phyloP scores from a whole-genome alignment of 2,113 vertebrate species.

The Columba livia region DNA sequence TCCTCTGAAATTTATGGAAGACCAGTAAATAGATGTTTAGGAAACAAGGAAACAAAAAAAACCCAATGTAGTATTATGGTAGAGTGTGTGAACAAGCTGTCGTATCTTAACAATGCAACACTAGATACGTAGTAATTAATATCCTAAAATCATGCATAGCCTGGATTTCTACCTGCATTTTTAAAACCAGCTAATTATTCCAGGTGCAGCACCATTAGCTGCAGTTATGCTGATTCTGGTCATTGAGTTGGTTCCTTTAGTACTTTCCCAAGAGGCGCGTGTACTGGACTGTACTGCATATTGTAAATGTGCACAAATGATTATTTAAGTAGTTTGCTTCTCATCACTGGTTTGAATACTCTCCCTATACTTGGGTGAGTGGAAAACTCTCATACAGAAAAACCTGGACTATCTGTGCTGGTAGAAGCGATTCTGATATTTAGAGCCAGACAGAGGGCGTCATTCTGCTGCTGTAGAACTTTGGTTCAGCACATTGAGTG shows the following conservation, averaged over 20 bases:
- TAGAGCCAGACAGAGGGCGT: neutral
- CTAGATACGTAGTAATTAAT: neutral
- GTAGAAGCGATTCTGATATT: neutral
- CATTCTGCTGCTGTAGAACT: neutral
- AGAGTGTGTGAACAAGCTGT: neutral
- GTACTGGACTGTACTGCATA: too few species aligned
- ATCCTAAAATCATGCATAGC: accelerated
- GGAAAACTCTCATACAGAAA: neutral
- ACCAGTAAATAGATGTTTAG: neutral
- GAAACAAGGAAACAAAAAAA: neutral
- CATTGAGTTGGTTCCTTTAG: neutral
- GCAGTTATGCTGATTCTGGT: neutral
- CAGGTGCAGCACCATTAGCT: neutral
- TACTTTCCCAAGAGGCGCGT: neutral
- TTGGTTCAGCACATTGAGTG: accelerated
- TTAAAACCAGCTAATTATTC: neutral
- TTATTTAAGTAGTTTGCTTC: neutral
- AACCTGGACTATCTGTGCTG: neutral
- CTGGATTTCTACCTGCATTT: neutral
- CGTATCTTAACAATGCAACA: neutral
- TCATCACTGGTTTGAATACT: neutral
- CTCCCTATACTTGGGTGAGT: neutral
- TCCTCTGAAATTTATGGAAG: neutral
- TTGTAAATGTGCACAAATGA: neutral
- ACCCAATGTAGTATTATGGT: neutral